These are phyloP conservation scores for Euura lappo DNA, from an alignment of 1,140 invertebrate species.

Conservation along the genomic window DNA sequence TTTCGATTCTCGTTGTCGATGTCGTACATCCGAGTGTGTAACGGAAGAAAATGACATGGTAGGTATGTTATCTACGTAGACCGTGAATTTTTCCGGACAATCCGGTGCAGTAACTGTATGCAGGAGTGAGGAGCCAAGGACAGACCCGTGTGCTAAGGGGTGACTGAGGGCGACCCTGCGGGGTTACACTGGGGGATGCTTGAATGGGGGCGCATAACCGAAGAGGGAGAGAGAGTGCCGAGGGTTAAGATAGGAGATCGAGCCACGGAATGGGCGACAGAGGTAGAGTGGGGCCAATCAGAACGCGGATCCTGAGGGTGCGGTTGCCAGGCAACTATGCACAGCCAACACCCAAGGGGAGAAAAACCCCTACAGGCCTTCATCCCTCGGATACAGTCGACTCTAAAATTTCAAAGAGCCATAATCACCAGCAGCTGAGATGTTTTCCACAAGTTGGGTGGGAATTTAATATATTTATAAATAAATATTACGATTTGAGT, in stretches of 20 bases:
- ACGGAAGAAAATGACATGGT: no score
- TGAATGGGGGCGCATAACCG: slow-evolving; percentile 19
- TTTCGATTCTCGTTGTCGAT: background rate
- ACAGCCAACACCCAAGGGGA: slow-evolving; percentile 43
- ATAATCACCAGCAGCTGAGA: background rate
- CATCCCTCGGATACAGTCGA: slow-evolving; percentile 33
- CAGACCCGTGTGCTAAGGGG: slow-evolving; percentile 26
- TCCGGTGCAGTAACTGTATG: no score
- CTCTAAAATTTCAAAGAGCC: slow-evolving; percentile 15
- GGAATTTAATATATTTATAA: no score
- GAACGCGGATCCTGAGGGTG: slow-evolving; percentile 53
- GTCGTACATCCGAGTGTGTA: background rate
- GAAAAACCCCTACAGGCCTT: slow-evolving; percentile 35
- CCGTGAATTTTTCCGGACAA: no score
- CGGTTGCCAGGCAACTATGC: slow-evolving; percentile 58
- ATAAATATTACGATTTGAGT: no score
- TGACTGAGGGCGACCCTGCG: slow-evolving; percentile 17
- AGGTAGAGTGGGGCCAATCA: slow-evolving; percentile 37
- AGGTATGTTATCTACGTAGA: no score
- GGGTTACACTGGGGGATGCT: slow-evolving; percentile 9
- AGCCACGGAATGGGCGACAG: background rate
- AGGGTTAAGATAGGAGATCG: slow-evolving; percentile 9
- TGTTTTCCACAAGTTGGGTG: background rate
- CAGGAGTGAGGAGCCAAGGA: slow-evolving; percentile 4
- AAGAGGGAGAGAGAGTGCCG: slow-evolving; percentile 25